Evolutionary conservation across 23 tunicate genomes (phyloP), one percentile per base, ranked within the genome.

Genomic region (Botrylloides violaceus): DNA sequence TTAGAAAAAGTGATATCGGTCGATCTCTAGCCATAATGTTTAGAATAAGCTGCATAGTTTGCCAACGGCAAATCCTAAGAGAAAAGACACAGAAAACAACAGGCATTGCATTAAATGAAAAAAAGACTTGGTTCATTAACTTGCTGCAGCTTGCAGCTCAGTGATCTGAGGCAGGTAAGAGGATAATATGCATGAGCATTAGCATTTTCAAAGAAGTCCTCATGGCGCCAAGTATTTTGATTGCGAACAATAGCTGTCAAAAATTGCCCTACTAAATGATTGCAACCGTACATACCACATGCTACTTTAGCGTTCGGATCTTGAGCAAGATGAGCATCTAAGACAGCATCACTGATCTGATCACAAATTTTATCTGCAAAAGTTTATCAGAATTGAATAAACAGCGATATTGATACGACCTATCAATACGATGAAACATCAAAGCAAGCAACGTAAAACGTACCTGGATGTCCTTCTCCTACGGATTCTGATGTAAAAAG

Each of bases 231-330:
- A n/a, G n/a, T n/a, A n/a, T n/a, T n/a, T n/a, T n/a, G n/a, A n/a
- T n/a, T n/a, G n/a, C n/a, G n/a, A n/a, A n/a, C n/a, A n/a, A n/a
- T n/a, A n/a, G n/a, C n/a, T n/a, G n/a, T n/a, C n/a, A n/a, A n/a
- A n/a, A n/a, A n/a, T n/a, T n/a, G n/a, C n/a, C 56, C 15, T 48
- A 19, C 56, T 48, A 12, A 12, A 55, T 53, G 26, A 15, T 55
- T 15, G n/a, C n/a, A n/a, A n/a, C n/a, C n/a, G n/a, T 20, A 33
- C 81, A 71, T 65, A 90, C 97, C 97, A 60, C 98, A 93, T n/a
- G 98, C 98, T 65, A 93, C 98, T 85, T 93, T 93, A 49, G 98
- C 98, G 77, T 93, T 76, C 0, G 98, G 98, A 60, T 93, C 98
- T 36, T 79, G 75, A 48, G 32, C 66, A 21, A 93, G 68, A 73